phyloP scores from a whole-genome alignment of 2,113 vertebrate species.

The Onychostoma macrolepis region DNA sequence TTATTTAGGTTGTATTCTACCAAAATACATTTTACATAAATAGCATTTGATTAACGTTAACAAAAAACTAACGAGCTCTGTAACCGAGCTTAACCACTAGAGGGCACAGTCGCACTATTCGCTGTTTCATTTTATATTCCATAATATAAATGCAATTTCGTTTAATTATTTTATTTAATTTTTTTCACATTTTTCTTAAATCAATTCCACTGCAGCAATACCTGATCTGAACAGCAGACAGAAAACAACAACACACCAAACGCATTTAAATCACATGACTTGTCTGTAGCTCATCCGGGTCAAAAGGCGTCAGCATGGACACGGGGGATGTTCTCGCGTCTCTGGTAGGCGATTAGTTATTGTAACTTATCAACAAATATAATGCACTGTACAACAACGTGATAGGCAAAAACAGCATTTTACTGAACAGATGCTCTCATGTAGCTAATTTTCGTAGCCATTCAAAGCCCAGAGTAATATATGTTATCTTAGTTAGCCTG shows the following conservation, averaged over 20 bases:
- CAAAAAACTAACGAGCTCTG: background rate
- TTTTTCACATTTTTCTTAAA: background rate
- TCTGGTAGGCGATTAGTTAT: constrained; percentile 65
- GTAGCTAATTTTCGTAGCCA: background rate
- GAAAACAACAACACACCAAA: background rate
- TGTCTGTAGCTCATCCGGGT: constrained; percentile 38
- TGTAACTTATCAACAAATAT: background rate
- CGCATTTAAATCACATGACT: constrained; percentile 16
- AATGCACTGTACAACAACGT: background rate
- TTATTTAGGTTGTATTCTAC: no score
- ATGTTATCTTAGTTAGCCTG: background rate
- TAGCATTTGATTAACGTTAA: no score
- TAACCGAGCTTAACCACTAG: background rate
- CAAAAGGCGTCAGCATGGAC: constrained; percentile 48
- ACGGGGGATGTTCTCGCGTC: constrained; percentile 56
- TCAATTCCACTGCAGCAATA: background rate
- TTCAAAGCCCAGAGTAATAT: background rate
- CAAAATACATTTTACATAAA: no score
- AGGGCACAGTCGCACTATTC: background rate
- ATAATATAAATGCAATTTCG: background rate
- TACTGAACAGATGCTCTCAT: background rate
- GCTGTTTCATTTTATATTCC: background rate
- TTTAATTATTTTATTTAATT: no score
- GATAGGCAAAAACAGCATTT: background rate
- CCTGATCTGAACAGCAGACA: background rate